phyloP scores from a whole-genome alignment of 2,797 vertebrate genomes.

The Oreochromis mossambicus region DNA sequence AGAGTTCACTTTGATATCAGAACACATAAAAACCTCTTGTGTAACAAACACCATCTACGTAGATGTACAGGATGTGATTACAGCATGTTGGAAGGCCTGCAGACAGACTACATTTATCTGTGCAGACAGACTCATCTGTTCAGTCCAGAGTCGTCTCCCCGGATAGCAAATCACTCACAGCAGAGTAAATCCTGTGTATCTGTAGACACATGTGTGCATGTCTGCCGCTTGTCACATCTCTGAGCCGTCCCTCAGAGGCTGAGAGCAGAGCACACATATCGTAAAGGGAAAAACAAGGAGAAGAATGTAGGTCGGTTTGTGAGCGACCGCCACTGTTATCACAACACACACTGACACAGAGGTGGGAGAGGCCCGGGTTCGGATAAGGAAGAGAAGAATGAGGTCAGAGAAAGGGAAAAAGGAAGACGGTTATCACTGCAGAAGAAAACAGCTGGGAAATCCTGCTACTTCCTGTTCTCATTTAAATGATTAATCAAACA shows the following conservation, averaged over 20 bases:
- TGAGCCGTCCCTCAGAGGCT: neutral
- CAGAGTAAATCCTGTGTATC: slow-evolving; percentile 1
- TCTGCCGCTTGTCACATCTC: neutral
- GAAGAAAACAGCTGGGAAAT: neutral
- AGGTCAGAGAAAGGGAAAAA: neutral
- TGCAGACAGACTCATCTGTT: slow-evolving; percentile 10
- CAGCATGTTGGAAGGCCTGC: neutral
- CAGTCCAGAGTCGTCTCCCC: neutral
- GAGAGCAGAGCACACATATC: neutral
- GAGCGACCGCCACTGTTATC: slow-evolving; percentile 19
- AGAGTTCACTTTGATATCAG: neutral
- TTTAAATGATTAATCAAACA: neutral
- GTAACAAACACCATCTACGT: neutral
- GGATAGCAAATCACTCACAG: slow-evolving; percentile 11
- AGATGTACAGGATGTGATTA: neutral
- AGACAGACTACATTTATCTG: neutral
- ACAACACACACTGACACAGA: neutral
- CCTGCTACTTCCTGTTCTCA: neutral
- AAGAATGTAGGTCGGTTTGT: slow-evolving; percentile 70
- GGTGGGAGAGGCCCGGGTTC: neutral
- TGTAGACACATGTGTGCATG: neutral
- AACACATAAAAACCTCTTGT: neutral
- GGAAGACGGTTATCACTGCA: neutral
- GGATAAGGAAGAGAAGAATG: neutral
- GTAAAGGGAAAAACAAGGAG: slow-evolving; percentile 18